Percentiles rank a stretch among this genome's conserved stretches.
phyloP scores from a whole-genome alignment of 2,888 invertebrate species.

The Xanthia togata region DNA sequence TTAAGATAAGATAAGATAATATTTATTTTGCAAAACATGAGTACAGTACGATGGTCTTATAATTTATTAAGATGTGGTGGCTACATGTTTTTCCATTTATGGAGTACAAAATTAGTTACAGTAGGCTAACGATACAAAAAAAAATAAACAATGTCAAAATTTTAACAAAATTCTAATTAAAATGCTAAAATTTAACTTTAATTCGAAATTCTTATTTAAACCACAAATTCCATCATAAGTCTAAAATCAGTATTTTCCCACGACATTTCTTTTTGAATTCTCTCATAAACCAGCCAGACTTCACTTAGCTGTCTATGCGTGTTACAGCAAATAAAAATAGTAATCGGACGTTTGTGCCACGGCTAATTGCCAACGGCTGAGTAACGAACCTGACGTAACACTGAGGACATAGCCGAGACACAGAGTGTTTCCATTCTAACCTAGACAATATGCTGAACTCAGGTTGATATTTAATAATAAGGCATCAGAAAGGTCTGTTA shows the following conservation, averaged over 20 bases:
- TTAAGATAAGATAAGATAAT: too few species aligned
- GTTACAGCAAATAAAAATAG: constrained; percentile 77
- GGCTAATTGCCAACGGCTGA: constrained; percentile 80
- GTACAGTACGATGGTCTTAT: too few species aligned
- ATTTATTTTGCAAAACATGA: too few species aligned
- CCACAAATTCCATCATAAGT: constrained; percentile 8
- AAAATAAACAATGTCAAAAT: too few species aligned
- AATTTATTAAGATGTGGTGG: too few species aligned
- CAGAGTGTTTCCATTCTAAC: constrained; percentile 31
- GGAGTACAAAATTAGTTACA: too few species aligned
- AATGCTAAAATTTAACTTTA: too few species aligned
- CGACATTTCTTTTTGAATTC: constrained; percentile 29
- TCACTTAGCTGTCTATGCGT: constrained; percentile 45
- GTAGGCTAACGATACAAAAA: too few species aligned
- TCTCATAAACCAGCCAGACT: constrained; percentile 46
- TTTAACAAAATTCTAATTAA: too few species aligned
- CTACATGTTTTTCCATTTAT: too few species aligned
- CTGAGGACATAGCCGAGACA: constrained; percentile 32
- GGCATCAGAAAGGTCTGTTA: too few species aligned
- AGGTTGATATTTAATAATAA: background rate
- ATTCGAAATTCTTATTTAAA: too few species aligned
- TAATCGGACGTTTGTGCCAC: constrained; percentile 73
- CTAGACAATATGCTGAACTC: constrained; percentile 29
- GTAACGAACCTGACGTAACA: constrained; percentile 65
- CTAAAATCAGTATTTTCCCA: constrained; percentile 28